A percentile compares a stretch with the other conserved stretches of the same genome.
phyloP scores from a whole-genome alignment of 2,113 vertebrate genomes.

The Eulacestoma nigropectus region DNA sequence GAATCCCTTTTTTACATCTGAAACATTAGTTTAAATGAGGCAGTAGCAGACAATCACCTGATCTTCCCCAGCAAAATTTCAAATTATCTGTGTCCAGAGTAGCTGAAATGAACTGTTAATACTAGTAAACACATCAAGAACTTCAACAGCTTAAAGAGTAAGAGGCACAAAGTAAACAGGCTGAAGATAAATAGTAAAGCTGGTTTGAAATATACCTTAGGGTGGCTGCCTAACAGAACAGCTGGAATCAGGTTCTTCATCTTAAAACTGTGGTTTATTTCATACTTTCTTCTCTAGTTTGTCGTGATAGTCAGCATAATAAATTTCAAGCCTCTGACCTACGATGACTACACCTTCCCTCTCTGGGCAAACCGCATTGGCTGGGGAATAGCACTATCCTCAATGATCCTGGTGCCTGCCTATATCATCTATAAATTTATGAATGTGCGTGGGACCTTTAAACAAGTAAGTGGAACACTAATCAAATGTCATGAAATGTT shows the following conservation, averaged over 20 bases:
- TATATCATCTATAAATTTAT: conserved; percentile 91
- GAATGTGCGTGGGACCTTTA: conserved; percentile 81
- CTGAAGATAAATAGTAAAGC: neutral
- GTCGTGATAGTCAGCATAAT: conserved; percentile 92
- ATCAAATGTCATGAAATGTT: conserved; percentile 43
- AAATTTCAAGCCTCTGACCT: conserved; percentile 85
- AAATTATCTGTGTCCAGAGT: neutral
- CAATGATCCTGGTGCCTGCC: conserved; percentile 88
- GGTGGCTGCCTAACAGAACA: neutral
- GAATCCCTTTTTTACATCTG: neutral
- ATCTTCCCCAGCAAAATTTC: neutral
- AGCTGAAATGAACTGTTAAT: neutral
- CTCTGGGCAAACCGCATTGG: conserved; percentile 87
- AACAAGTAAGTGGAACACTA: conserved; percentile 79
- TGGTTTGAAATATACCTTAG: neutral
- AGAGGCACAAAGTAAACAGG: neutral
- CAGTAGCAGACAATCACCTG: neutral
- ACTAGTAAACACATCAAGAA: neutral
- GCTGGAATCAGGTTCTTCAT: neutral
- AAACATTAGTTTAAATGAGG: neutral
- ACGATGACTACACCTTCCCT: conserved; percentile 91
- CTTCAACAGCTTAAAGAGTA: neutral
- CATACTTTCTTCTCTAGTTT: conserved; percentile 74
- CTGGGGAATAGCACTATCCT: conserved; percentile 91
- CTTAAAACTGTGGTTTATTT: neutral